Evolutionary conservation across 2,113 vertebrate genomes (phyloP).

Genomic region (Falcunculus frontatus): DNA sequence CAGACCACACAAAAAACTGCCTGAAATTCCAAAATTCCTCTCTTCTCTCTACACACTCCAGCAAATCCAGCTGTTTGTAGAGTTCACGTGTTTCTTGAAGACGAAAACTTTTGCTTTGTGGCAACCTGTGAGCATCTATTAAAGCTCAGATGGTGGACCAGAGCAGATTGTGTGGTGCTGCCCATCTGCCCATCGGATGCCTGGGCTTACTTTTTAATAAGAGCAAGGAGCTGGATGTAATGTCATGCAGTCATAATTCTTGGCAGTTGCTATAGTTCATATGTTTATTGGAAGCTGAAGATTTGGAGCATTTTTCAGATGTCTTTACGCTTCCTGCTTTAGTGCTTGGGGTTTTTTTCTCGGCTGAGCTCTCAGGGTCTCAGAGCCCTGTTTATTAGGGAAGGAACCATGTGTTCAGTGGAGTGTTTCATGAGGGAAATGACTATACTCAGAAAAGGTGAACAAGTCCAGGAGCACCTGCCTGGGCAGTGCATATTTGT

Average conservation of each 20-base stretch:
- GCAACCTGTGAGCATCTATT: background rate
- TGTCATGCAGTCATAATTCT: constrained; percentile 51
- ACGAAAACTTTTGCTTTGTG: background rate
- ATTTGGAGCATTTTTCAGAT: constrained; percentile 58
- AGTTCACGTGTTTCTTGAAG: background rate
- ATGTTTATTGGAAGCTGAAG: constrained; percentile 53
- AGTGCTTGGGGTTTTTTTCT: constrained; percentile 4
- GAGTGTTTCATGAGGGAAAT: background rate
- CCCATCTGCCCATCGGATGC: constrained; percentile 31
- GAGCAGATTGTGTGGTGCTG: constrained; percentile 38
- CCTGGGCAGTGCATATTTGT: background rate
- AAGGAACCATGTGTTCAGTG: background rate
- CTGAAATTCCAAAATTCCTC: background rate
- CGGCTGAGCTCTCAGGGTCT: background rate
- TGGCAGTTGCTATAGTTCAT: constrained; percentile 43
- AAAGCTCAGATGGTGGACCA: background rate
- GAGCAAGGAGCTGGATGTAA: constrained; percentile 38
- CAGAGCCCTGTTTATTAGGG: background rate
- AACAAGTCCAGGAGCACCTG: background rate
- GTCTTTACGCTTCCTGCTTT: constrained; percentile 42
- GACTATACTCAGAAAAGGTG: background rate
- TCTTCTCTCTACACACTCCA: background rate
- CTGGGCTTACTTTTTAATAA: background rate
- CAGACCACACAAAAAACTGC: background rate
- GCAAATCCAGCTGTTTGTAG: background rate